Base-by-base conservation (phyloP, 2,888 invertebrate species). In the Metopia argyrocephala region DNA sequence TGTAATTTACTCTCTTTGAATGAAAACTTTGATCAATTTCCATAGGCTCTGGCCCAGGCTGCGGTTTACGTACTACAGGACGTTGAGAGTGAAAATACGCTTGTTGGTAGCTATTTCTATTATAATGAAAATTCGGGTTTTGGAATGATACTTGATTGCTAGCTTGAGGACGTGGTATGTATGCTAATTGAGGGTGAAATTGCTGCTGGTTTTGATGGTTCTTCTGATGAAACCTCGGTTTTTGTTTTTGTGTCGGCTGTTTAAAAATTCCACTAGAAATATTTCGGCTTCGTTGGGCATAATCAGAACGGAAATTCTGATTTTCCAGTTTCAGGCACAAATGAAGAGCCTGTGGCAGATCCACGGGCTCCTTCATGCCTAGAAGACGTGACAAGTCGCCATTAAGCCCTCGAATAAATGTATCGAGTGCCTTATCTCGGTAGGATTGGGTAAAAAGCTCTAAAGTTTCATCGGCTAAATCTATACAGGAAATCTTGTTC, bases 361-460 rank as follows among this genome's bases (percentile, higher is more conserved):
- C n/a, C n/a, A n/a, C n/a, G 76, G 6, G 54, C 25, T 82, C 82
- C 20, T 68, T 52, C 15, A 84, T 82, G 31, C 80, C 75, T 12
- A 83, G 66, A 9, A 84, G 83, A 27, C 82, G 71, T 15, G 83
- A 80, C 23, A 85, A 56, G 21, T 83, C 78, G 3, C 84, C 79
- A 27, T 71, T 80, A 21, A 84, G 46, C 18, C 84, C 83, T 18
- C 82, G 48, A 18, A 83, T 61, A 61, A 83, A 84, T 0, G 78
- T 82, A 25, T 84, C 81, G 7, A 84, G 71, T 18, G 83, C 82
- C 45, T 83, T 83, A 18, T 82, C 82, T 31, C 82, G 73, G 45
- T 83, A 84, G 28, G 28, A 5, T 28, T 28, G 28, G 5, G 28
- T 28, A 5, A 28, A 6, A 4, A 28, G 6, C 5, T 28, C 5